Evolutionary conservation across 2,888 invertebrate species (phyloP).

Genomic region (Craniophora ligustri): DNA sequence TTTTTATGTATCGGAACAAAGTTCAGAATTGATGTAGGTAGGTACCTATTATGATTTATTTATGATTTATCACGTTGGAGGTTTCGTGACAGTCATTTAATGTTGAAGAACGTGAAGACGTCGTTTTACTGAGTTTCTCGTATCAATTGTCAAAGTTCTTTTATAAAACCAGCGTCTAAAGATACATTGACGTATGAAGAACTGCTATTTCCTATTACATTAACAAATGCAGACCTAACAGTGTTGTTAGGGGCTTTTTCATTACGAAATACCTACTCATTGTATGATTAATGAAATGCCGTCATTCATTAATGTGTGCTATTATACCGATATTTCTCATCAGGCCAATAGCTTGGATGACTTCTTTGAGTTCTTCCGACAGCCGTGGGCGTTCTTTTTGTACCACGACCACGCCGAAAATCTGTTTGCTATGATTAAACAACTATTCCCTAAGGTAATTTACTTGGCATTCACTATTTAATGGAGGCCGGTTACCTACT

Average conservation of each 20-base stretch:
- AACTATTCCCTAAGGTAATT: conserved; percentile 77
- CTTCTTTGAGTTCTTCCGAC: conserved; percentile 90
- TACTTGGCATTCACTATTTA: background rate
- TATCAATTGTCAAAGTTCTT: no score
- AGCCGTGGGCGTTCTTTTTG: conserved; percentile 90
- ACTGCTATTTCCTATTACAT: background rate
- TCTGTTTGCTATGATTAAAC: conserved; percentile 80
- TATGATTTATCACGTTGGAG: no score
- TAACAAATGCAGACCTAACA: background rate
- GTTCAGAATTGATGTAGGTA: no score
- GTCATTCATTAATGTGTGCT: background rate
- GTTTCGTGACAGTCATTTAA: no score
- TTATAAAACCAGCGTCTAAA: no score
- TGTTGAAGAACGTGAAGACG: no score
- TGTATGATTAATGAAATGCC: background rate
- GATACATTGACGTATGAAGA: background rate
- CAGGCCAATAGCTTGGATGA: conserved; percentile 89
- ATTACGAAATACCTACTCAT: background rate
- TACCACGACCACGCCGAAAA: conserved; percentile 89
- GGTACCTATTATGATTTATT: no score
- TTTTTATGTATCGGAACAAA: no score
- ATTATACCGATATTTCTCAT: conserved; percentile 23
- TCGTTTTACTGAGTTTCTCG: no score
- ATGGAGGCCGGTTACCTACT: no score
- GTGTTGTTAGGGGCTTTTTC: background rate